phyloP scores from a whole-genome alignment of 2,888 invertebrate genomes.

The Lithophane semibrunnea region DNA sequence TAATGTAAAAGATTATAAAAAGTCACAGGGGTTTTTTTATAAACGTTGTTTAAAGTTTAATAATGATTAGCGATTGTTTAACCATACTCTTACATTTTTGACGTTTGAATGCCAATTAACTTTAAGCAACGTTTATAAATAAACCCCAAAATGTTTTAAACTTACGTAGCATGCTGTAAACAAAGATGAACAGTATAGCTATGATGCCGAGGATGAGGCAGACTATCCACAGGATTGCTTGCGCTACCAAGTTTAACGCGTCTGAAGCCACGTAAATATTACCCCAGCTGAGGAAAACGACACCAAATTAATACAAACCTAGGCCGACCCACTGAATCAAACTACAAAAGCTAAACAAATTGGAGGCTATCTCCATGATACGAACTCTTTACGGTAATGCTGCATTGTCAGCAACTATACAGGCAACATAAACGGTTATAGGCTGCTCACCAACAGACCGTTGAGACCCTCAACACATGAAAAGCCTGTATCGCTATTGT shows the following conservation, averaged over 20 bases:
- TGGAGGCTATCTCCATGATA: not conserved
- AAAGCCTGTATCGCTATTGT: not conserved
- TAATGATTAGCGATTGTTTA: too few species aligned
- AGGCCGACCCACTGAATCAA: too few species aligned
- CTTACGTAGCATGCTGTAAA: slow-evolving; percentile 72
- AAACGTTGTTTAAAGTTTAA: too few species aligned
- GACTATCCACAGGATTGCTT: slow-evolving; percentile 66
- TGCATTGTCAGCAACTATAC: not conserved
- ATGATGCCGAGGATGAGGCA: slow-evolving; percentile 67
- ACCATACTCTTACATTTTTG: too few species aligned
- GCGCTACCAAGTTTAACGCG: slow-evolving; percentile 68
- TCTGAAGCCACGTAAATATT: slow-evolving; percentile 75
- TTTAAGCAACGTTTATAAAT: too few species aligned
- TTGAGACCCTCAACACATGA: not conserved
- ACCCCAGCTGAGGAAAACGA: slow-evolving; percentile 70
- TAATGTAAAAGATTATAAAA: too few species aligned
- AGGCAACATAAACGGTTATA: not conserved
- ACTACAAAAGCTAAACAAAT: not conserved
- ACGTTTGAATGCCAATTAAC: too few species aligned
- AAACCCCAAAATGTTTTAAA: too few species aligned
- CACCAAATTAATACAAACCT: slow-evolving; percentile 16
- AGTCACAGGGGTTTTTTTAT: too few species aligned
- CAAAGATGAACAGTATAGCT: slow-evolving; percentile 68
- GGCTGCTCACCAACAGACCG: not conserved
- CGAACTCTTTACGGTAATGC: not conserved